A percentile compares a stretch with the other conserved stretches of the same genome.
phyloP scores from a whole-genome alignment of 2,113 vertebrate species.

The Phylloscopus trochilus region DNA sequence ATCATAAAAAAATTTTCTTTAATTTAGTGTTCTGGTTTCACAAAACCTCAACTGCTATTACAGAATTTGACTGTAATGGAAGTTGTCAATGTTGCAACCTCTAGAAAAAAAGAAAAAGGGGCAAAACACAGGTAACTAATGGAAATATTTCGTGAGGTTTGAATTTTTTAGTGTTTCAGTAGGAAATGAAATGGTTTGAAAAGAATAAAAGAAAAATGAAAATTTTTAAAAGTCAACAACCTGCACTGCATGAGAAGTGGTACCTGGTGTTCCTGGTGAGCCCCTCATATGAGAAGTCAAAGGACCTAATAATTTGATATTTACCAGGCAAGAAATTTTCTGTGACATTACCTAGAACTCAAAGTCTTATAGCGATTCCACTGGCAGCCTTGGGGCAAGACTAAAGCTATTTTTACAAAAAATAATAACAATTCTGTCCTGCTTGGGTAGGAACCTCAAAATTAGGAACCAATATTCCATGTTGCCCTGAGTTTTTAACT shows the following conservation, averaged over 20 bases:
- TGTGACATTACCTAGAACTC: neutral
- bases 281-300: neutral
- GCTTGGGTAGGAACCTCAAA: neutral
- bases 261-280: neutral
- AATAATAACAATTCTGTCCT: neutral
- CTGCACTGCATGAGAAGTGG: neutral
- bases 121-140: neutral
- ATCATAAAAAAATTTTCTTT: neutral
- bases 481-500: neutral
- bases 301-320: neutral
- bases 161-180: neutral
- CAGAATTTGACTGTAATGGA: neutral
- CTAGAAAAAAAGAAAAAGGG: neutral
- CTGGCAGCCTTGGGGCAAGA: neutral
- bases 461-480: neutral
- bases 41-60: neutral
- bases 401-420: neutral
- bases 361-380: neutral
- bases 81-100: neutral
- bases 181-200: neutral
- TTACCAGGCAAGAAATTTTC: neutral
- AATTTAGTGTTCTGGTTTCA: neutral
- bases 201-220: neutral
- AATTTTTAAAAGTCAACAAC: neutral
- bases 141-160: neutral